phyloP scores from a whole-genome alignment of 2,113 vertebrate genomes.

The Ochotona curzoniae region DNA sequence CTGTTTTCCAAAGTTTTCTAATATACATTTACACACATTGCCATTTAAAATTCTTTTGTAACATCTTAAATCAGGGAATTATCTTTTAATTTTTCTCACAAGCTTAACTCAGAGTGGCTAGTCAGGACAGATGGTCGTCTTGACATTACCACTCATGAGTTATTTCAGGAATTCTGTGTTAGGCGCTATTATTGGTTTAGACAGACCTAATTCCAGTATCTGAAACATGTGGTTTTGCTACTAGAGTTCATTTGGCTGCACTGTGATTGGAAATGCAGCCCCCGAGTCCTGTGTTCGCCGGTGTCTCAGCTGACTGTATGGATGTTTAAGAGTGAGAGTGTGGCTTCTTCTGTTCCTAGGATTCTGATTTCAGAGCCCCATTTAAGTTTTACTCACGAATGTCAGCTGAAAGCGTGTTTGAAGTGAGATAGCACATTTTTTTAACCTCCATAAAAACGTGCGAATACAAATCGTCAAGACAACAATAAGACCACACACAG shows the following conservation, averaged over 20 bases:
- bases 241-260: background rate
- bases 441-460: conserved; percentile 32
- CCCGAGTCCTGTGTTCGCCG: background rate
- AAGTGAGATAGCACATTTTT: conserved; percentile 4
- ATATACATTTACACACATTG: background rate
- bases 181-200: background rate
- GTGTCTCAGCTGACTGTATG: background rate
- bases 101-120: background rate
- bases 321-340: background rate
- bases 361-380: conserved; percentile 1
- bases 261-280: background rate
- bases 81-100: background rate
- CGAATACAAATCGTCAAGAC: background rate
- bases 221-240: background rate
- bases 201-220: background rate
- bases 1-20: background rate
- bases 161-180: background rate
- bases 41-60: background rate
- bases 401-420: conserved; percentile 16
- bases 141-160: background rate
- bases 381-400: background rate
- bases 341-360: background rate
- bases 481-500: background rate
- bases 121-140: background rate
- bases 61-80: background rate